phyloP scores from a whole-genome alignment of 2,113 vertebrate species.

The Diglossa brunneiventris region DNA sequence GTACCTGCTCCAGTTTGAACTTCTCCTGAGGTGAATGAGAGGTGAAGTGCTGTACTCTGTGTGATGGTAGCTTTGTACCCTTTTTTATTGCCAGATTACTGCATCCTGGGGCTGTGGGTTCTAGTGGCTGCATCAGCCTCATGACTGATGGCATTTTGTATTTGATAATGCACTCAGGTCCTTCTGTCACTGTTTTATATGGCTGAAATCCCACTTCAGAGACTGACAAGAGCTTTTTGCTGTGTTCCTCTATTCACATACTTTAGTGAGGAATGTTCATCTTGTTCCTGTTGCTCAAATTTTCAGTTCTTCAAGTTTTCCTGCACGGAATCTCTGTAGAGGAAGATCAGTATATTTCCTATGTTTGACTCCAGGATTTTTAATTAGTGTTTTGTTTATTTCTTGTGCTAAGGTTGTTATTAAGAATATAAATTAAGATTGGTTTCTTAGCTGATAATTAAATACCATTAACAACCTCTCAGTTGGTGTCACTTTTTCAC shows the following conservation, averaged over 20 bases:
- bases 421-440: not conserved
- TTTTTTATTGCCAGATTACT: not conserved
- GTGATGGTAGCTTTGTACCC: rapidly evolving
- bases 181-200: not conserved
- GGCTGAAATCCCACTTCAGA: not conserved
- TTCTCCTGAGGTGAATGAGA: not conserved
- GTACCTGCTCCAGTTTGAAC: not conserved
- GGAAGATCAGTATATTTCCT: not conserved
- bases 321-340: not conserved
- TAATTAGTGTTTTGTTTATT: not conserved
- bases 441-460: not conserved
- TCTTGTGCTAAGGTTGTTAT: not conserved
- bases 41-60: not conserved
- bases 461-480: not conserved
- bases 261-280: not conserved
- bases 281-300: not conserved
- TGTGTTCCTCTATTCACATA: not conserved
- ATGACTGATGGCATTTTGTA: not conserved
- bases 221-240: not conserved
- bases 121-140: not conserved
- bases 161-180: not conserved
- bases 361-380: not conserved
- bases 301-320: not conserved
- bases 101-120: not conserved
- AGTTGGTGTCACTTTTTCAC: not conserved